These are phyloP conservation scores for Anguilla rostrata DNA, from an alignment of 2,113 vertebrate species.

Conservation along the genomic window DNA sequence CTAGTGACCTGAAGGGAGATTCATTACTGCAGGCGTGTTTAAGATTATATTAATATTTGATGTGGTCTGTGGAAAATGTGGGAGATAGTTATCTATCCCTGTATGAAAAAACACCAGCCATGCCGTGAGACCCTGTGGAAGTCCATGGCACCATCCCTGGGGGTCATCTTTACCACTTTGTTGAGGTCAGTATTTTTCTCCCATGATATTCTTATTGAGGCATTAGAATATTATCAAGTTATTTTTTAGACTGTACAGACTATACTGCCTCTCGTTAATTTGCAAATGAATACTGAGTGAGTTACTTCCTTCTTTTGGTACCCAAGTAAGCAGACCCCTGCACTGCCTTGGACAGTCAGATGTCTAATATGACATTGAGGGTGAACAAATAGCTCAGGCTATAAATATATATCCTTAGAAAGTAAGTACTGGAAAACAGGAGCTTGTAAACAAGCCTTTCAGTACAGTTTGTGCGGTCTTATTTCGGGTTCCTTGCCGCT, in stretches of 20 bases:
- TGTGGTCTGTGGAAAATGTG: background rate
- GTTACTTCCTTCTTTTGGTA: background rate
- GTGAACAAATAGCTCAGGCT: background rate
- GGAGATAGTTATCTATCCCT: background rate
- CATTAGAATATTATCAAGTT: too few relatives aligned
- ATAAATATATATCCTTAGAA: background rate
- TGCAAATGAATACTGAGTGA: too few relatives aligned
- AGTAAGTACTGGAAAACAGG: background rate
- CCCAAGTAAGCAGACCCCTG: background rate
- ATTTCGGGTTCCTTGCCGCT: background rate
- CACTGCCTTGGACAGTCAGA: background rate
- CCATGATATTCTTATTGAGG: too few relatives aligned
- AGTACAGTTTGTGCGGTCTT: background rate
- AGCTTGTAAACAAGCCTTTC: background rate
- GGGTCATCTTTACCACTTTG: background rate
- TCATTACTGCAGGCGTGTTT: background rate
- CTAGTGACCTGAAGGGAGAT: background rate
- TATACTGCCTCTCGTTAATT: too few relatives aligned
- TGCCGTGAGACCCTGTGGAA: background rate
- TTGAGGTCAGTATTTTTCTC: background rate
- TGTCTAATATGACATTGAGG: background rate
- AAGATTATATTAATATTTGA: conserved; percentile 1
- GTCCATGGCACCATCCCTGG: background rate
- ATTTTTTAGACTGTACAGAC: too few relatives aligned
- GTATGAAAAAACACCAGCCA: background rate